These are phyloP conservation scores for Lithobates sylvaticus DNA, from an alignment of 2,797 vertebrate species.

Conservation along the genomic window DNA sequence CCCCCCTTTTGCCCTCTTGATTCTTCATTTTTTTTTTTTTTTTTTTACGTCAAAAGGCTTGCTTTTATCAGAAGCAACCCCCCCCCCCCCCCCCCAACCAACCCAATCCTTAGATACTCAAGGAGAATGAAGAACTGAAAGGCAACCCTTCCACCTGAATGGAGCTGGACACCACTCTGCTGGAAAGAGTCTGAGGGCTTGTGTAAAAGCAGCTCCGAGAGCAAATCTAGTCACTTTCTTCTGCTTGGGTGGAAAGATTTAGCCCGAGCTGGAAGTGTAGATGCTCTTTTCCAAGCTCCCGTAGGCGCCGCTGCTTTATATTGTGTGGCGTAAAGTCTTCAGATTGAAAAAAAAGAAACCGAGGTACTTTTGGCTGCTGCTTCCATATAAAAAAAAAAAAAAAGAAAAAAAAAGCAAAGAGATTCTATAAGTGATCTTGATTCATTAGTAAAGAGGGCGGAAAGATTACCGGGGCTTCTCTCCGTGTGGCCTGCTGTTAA, in stretches of 20 bases:
- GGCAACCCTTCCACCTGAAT: constrained; percentile 65
- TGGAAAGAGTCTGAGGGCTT: constrained; percentile 45
- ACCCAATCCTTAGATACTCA: constrained; percentile 69
- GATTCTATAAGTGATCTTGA: neutral
- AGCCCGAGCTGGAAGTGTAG: constrained; percentile 61
- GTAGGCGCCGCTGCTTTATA: constrained; percentile 67
- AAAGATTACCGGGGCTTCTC: neutral
- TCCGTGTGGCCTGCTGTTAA: no score
- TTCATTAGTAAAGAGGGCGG: neutral
- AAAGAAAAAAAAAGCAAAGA: constrained; percentile 51
- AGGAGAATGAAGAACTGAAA: constrained; percentile 72
- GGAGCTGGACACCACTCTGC: constrained; percentile 58
- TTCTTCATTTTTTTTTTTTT: constrained; percentile 61
- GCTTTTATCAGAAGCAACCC: constrained; percentile 76
- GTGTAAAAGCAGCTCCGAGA: constrained; percentile 60
- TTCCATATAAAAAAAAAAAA: constrained; percentile 21
- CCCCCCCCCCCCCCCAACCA: constrained; percentile 58
- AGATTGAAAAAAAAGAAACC: neutral
- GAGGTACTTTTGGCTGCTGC: constrained; percentile 48
- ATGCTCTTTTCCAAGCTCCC: constrained; percentile 73
- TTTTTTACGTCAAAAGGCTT: constrained; percentile 78
- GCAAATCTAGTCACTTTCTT: constrained; percentile 62
- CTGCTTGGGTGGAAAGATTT: constrained; percentile 72
- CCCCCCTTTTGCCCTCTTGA: constrained; percentile 79
- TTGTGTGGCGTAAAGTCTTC: constrained; percentile 51